Conservation (phyloP, 2,888 invertebrate species). For the Campoletis raptor region DNA sequence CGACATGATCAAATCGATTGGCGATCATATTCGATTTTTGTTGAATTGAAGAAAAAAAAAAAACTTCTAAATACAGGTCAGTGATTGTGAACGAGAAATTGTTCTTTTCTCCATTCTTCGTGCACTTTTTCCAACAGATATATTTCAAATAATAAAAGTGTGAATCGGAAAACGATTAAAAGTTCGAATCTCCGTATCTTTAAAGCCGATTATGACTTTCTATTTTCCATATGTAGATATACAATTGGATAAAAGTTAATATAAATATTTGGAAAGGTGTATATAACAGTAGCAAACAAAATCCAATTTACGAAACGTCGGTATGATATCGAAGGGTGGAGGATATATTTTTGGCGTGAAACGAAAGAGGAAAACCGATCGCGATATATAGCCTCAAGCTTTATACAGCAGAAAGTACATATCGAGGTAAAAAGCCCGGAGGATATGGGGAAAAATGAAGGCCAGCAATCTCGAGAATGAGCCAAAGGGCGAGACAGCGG, state of each 20-base stretch:
- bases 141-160: not conserved
- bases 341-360: conserved; percentile 47
- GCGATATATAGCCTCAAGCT: conserved; percentile 22
- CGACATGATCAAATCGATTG: too few species aligned
- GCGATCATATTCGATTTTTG: not conserved
- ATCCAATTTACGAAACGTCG: conserved; percentile 15
- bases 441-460: conserved; percentile 42
- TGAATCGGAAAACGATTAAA: conserved; percentile 26
- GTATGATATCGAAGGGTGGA: conserved; percentile 23
- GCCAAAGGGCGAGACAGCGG: conserved; percentile 31
- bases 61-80: not conserved
- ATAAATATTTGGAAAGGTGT: conserved; percentile 13
- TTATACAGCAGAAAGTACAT: conserved; percentile 16
- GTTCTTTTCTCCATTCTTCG: not conserved
- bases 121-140: not conserved
- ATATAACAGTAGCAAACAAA: not conserved
- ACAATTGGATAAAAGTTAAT: not conserved
- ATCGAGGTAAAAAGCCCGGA: conserved; percentile 19
- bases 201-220: conserved; percentile 21
- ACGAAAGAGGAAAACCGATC: conserved; percentile 41
- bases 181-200: not conserved
- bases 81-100: too few species aligned
- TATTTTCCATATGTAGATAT: not conserved
- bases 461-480: conserved; percentile 41
- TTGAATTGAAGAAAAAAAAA: not conserved